These are phyloP conservation scores for Scomberomorus guttatus DNA, from an alignment of 2,797 vertebrate species.

Conservation along the genomic window DNA sequence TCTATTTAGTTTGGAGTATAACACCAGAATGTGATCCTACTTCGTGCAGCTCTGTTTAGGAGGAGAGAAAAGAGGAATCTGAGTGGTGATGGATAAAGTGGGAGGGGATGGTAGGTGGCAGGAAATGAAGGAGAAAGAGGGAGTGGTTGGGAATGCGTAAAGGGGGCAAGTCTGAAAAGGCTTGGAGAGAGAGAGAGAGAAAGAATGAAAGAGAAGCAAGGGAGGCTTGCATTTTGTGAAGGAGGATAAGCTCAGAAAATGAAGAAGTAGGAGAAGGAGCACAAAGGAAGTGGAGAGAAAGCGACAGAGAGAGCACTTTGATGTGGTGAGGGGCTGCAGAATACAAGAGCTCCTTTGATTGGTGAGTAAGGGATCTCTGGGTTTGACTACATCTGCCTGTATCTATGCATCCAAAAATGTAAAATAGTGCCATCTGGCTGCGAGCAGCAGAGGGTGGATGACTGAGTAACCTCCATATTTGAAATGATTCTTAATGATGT, in stretches of 20 bases:
- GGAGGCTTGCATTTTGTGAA: slow-evolving; percentile 31
- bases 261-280: slow-evolving; percentile 44
- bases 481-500: background rate
- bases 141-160: slow-evolving; percentile 46
- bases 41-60: slow-evolving; percentile 18
- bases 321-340: slow-evolving; percentile 48
- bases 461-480: slow-evolving; percentile 20
- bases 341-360: slow-evolving; percentile 74
- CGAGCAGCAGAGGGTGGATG: slow-evolving; percentile 10
- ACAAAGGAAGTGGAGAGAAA: slow-evolving; percentile 30
- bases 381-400: slow-evolving; percentile 64
- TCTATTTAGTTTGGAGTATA: slow-evolving; percentile 42
- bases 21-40: slow-evolving; percentile 13
- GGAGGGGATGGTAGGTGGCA: slow-evolving; percentile 52
- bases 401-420: slow-evolving; percentile 53
- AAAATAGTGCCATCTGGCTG: slow-evolving; percentile 85
- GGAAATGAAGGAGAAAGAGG: slow-evolving; percentile 59
- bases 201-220: slow-evolving; percentile 19
- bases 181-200: slow-evolving; percentile 18
- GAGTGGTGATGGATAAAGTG: slow-evolving; percentile 45
- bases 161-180: slow-evolving; percentile 39
- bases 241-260: slow-evolving; percentile 50
- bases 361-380: slow-evolving; percentile 72
- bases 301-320: slow-evolving; percentile 22
- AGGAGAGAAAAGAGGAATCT: slow-evolving; percentile 62